Conservation (phyloP, 2,888 invertebrate genomes). For the Resseliella maxima region DNA sequence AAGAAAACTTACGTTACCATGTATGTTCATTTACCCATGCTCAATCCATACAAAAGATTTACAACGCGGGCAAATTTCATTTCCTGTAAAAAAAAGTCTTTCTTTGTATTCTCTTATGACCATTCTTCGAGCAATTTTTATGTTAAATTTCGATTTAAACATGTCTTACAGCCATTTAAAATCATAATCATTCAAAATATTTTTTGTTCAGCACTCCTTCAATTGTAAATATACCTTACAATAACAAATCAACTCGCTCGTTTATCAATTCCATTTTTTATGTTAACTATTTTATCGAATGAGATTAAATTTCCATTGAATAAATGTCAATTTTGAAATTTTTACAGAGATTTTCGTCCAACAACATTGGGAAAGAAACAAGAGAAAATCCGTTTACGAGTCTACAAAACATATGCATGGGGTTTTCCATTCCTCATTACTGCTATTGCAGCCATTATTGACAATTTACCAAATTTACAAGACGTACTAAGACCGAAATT, state of each 20-base stretch:
- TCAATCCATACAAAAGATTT: not conserved
- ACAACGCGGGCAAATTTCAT: not conserved
- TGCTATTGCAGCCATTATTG: slow-evolving; percentile 78
- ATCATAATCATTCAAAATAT: too few species aligned
- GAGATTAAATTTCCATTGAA: slow-evolving; percentile 27
- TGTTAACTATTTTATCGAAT: not conserved
- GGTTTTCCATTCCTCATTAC: slow-evolving; percentile 83
- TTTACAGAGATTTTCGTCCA: slow-evolving; percentile 82
- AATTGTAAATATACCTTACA: too few species aligned
- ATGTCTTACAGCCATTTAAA: not conserved
- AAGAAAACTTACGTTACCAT: not conserved
- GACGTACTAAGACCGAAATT: slow-evolving; percentile 80
- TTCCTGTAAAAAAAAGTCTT: not conserved
- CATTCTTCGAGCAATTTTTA: not conserved
- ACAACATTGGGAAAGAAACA: slow-evolving; percentile 87
- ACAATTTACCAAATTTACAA: slow-evolving; percentile 71
- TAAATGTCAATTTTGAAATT: slow-evolving; percentile 38
- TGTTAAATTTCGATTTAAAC: not conserved
- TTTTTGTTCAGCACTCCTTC: too few species aligned
- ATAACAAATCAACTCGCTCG: not conserved
- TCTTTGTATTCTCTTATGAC: not conserved
- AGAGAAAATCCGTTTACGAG: slow-evolving; percentile 81
- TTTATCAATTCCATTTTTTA: not conserved
- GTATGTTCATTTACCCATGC: too few species aligned
- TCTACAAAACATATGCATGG: slow-evolving; percentile 88